phyloP scores from a whole-genome alignment of 2,797 vertebrate genomes.

The Rousettus madagascariensis region DNA sequence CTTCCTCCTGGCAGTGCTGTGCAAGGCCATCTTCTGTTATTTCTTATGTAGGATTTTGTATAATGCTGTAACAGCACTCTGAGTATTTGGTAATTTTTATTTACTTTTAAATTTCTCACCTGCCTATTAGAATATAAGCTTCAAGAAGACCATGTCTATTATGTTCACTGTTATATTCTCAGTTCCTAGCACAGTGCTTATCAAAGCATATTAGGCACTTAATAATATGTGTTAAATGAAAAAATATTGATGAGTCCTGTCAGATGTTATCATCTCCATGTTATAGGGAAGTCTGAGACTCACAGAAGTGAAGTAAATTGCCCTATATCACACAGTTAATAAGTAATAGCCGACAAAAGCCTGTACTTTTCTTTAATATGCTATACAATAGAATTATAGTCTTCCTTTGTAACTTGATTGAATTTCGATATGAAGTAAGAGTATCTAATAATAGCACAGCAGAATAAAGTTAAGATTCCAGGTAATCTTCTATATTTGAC shows the following conservation, averaged over 20 bases:
- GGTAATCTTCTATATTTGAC: constrained; percentile 13
- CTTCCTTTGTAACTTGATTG: not conserved
- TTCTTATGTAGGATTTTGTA: not conserved
- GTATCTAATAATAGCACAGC: not conserved
- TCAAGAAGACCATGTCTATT: not conserved
- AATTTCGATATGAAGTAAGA: not conserved
- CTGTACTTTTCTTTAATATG: not conserved
- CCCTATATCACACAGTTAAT: not conserved
- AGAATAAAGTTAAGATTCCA: constrained; percentile 46
- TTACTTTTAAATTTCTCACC: constrained; percentile 26
- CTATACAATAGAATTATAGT: not conserved
- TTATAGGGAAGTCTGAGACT: not conserved
- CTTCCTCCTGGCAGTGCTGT: not conserved
- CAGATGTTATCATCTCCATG: constrained; percentile 14
- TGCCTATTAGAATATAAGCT: constrained; percentile 17
- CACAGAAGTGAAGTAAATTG: constrained; percentile 12
- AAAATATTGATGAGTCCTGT: not conserved
- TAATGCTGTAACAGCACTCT: constrained; percentile 25
- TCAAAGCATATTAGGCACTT: not conserved
- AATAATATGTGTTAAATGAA: constrained; percentile 32
- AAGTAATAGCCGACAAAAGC: not conserved
- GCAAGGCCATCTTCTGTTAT: not conserved
- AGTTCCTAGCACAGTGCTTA: constrained; percentile 27
- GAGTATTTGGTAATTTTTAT: not conserved
- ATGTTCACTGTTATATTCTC: not conserved